Evolutionary conservation across 1,140 invertebrate genomes (phyloP).

Genomic region (Euwallacea similis): DNA sequence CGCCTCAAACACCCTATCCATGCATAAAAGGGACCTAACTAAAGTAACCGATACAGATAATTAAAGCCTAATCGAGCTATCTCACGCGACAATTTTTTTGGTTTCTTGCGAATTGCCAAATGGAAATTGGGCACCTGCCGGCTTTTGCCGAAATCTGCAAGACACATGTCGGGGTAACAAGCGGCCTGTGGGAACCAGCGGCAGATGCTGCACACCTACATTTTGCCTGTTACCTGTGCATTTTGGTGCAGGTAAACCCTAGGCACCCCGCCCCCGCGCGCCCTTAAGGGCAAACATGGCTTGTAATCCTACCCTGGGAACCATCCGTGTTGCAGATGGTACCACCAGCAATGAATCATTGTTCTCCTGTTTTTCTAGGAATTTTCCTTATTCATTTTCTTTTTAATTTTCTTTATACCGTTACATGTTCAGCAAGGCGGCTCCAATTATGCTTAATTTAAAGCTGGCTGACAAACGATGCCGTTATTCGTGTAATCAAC

Average conservation of each 20-base stretch:
- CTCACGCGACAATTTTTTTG: conserved; percentile 39
- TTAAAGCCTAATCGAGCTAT: conserved; percentile 36
- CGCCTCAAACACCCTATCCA: neutral
- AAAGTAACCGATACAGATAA: conserved; percentile 26
- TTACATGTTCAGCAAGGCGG: conserved; percentile 19
- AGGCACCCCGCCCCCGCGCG: conserved; percentile 22
- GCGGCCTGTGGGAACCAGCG: conserved; percentile 36
- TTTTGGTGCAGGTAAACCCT: conserved; percentile 37
- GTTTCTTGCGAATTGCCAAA: conserved; percentile 22
- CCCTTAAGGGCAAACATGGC: conserved; percentile 28
- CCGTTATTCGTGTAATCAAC: neutral
- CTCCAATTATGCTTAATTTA: conserved; percentile 23
- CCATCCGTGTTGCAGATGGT: conserved; percentile 23
- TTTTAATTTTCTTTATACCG: neutral
- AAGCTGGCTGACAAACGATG: neutral
- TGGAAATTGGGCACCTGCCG: conserved; percentile 35
- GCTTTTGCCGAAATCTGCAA: conserved; percentile 37
- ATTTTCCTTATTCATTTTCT: too few species aligned
- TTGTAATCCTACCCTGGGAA: conserved; percentile 38
- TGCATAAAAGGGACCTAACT: conserved; percentile 1
- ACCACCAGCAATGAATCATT: neutral
- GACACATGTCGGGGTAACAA: conserved; percentile 34
- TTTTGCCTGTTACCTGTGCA: conserved; percentile 33
- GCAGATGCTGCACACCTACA: conserved; percentile 39
- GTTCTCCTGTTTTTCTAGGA: too few species aligned